A percentile compares a stretch with the other conserved stretches of the same genome.
Conservation (phyloP, 2,113 vertebrate species). For the Antechinus stuartii region DNA sequence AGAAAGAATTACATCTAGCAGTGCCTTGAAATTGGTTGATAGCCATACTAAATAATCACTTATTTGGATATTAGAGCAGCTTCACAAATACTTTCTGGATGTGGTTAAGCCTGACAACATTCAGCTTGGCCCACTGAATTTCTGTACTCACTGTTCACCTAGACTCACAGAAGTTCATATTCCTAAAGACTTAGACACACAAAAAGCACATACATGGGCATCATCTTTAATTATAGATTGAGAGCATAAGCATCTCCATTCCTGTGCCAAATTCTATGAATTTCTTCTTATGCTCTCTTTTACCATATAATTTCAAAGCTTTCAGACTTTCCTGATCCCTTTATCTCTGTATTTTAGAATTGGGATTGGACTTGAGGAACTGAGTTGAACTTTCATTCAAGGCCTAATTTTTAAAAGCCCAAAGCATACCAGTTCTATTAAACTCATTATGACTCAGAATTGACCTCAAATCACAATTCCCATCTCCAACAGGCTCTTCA, state of each 20-base stretch:
- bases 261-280: background rate
- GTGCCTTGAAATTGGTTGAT: background rate
- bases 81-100: slow-evolving; percentile 14
- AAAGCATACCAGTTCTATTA: background rate
- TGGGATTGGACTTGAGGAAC: background rate
- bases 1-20: background rate
- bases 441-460: background rate
- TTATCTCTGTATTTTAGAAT: background rate
- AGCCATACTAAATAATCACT: slow-evolving; percentile 5
- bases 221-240: background rate
- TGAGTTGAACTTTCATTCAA: background rate
- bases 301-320: background rate
- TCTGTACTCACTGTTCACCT: background rate
- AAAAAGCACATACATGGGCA: background rate
- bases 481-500: background rate
- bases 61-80: background rate
- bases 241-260: background rate
- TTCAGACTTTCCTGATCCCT: background rate
- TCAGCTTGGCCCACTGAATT: slow-evolving; percentile 3
- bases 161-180: background rate
- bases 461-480: background rate
- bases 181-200: background rate
- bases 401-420: background rate
- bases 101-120: slow-evolving; percentile 7
- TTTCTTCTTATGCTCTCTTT: background rate